Evolutionary conservation across 2,113 vertebrate genomes (phyloP), one percentile per base, ranked within the genome.

Genomic region (Channa maculata): DNA sequence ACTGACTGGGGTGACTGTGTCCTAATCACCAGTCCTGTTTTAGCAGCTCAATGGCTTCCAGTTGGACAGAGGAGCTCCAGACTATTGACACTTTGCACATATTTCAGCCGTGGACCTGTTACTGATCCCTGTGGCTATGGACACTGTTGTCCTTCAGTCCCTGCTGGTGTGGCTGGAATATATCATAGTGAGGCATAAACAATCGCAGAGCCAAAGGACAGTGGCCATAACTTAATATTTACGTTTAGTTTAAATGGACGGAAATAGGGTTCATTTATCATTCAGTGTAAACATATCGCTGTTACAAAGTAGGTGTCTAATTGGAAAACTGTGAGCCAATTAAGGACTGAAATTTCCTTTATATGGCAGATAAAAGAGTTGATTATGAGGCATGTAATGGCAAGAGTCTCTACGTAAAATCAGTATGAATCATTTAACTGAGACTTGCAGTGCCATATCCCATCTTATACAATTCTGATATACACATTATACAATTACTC

Each of bases 11-110:
- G 85, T 81, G 83, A 92, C 86, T 77, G 85, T 79, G 88, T 86
- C 89, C 92, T 92, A 91, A 94, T 94, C 89, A 82, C 72, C 88
- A 82, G 85, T 79, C 91, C 82, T 83, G 86, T 92, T 88, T 90
- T 90, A 86, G 88, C 88, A 86, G 88, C 87, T 89, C 82, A 58
- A 73, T 81, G 69, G 83, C 88, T 92, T 92, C 91, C 92, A 94
- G 92, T 93, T 93, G 90, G 92, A 93, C 88, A 71, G 66, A 59
- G 73, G 62, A 59, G 78, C 86, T 83, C 62, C 86, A 89, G 83
- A 89, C 90, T 88, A 91, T 93, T 93, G 89, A 90, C 90, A 81
- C 79, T 83, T 65, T 79, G 88, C 86, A 91, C 89, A 90, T 91
- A 91, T 89, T 92, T 89, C 89, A 74, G 75, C 77, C 45, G 79